These are phyloP conservation scores for Chironomus striatipennis DNA, from an alignment of 1,140 invertebrate genomes.

Conservation along the genomic window DNA sequence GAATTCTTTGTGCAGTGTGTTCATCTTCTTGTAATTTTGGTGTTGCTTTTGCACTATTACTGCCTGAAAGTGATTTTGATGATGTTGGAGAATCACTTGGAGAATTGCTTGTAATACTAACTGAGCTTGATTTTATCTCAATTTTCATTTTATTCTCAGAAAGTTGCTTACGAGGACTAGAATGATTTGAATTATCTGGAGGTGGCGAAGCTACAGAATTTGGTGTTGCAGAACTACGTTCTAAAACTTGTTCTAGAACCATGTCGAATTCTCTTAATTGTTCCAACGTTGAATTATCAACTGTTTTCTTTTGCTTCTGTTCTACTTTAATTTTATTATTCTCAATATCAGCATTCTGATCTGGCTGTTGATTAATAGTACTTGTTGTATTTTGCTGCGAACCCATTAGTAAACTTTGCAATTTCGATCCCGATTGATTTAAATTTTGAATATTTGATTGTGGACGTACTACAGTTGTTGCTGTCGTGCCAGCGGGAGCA, in stretches of 20 bases:
- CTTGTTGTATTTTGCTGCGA: background rate
- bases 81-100: constrained; percentile 50
- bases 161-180: constrained; percentile 32
- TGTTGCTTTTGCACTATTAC: constrained; percentile 48
- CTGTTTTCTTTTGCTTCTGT: constrained; percentile 33
- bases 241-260: constrained; percentile 70
- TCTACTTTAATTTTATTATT: constrained; percentile 28
- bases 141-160: background rate
- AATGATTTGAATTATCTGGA: constrained; percentile 27
- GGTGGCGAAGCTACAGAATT: constrained; percentile 8
- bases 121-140: constrained; percentile 45
- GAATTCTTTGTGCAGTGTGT: constrained; percentile 68
- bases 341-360: background rate
- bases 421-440: background rate
- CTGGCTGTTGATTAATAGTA: background rate
- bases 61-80: constrained; percentile 54
- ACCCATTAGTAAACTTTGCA: background rate
- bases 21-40: constrained; percentile 74
- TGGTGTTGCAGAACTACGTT: constrained; percentile 54
- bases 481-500: background rate
- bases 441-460: background rate
- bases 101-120: constrained; percentile 51
- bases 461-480: background rate
- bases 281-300: constrained; percentile 53
- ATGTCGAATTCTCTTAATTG: constrained; percentile 73